These are phyloP conservation scores for Anguilla rostrata DNA, from an alignment of 2,113 vertebrate species.

Conservation along the genomic window DNA sequence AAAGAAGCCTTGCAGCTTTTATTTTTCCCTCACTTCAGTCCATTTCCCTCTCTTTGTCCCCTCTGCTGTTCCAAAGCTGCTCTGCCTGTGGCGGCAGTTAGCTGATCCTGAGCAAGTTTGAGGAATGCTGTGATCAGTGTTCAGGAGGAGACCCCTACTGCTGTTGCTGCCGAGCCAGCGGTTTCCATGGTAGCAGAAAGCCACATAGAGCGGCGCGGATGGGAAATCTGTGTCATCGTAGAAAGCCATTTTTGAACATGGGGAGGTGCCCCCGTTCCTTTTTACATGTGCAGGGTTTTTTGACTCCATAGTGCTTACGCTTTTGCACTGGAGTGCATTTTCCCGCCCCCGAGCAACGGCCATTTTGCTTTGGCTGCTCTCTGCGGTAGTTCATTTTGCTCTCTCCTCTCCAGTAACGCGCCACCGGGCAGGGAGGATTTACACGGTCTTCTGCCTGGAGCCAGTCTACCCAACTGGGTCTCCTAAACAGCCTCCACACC, in stretches of 20 bases:
- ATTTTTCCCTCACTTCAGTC: background rate
- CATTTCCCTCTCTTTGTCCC: background rate
- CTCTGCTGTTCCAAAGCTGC: background rate
- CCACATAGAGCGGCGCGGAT: background rate
- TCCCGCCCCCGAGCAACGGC: background rate
- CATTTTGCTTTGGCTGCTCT: background rate
- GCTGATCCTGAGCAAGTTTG: background rate
- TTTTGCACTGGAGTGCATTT: background rate
- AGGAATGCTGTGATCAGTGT: background rate
- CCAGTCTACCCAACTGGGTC: background rate
- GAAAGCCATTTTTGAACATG: background rate
- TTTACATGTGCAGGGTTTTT: background rate
- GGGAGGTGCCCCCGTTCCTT: background rate
- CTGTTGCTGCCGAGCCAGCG: background rate
- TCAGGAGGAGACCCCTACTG: background rate
- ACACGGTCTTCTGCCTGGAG: background rate
- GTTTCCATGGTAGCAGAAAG: conserved; percentile 3
- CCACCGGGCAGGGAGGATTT: background rate
- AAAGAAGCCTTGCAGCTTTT: background rate
- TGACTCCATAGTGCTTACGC: background rate
- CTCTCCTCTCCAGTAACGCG: background rate
- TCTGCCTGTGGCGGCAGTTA: background rate
- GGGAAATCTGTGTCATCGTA: background rate
- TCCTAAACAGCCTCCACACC: background rate
- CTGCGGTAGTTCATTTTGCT: background rate